Evolutionary conservation across 2,797 vertebrate genomes (phyloP), one percentile per base, ranked within the genome.

Genomic region (Pipistrellus pygmaeus): DNA sequence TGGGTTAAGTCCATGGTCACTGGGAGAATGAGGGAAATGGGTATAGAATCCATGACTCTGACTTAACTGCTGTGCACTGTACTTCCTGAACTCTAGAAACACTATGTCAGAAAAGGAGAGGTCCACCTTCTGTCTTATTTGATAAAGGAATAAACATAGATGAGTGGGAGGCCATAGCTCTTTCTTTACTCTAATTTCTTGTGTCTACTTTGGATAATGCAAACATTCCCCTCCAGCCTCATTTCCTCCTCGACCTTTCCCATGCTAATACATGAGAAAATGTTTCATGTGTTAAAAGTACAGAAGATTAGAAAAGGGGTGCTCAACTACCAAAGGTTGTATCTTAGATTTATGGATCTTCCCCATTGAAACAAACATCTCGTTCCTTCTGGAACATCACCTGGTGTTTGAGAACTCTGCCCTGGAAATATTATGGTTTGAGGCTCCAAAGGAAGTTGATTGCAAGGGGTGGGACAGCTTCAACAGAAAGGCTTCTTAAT

Each of bases 281-380:
- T 48, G 8, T 13, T 90, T 91, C 38, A 73, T 35, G 10, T 38
- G 8, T 55, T 85, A 75, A 93, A 93, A 93, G 41, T 53, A 4
- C 25, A 80, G 13, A 35, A 94, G 48, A 66, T 6, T 80, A 17
- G 57, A 64, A 17, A 83, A 83, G 48, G n/a, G 41, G 27, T 78
- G 12, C 7, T 35, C 66, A 21, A n/a, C 38, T 41, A 64, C 64
- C 51, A 53, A 21, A 80, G 25, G 23, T 25, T 10, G 7, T 73
- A 2, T 94, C 85, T 91, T 72, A 68, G 35, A 81, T 62, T 89
- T 84, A 51, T n/a, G 85, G 95, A 85, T 94, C 87, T 94, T 85
- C 38, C 11, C 14, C 62, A 15, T 87, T 90, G 77, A 95, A 94
- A 93, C 32, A 94, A 96, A 95, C 25, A 81, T 25, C 51, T 82